phyloP scores from a whole-genome alignment of 1,140 invertebrate species.

The Lethrus apterus region DNA sequence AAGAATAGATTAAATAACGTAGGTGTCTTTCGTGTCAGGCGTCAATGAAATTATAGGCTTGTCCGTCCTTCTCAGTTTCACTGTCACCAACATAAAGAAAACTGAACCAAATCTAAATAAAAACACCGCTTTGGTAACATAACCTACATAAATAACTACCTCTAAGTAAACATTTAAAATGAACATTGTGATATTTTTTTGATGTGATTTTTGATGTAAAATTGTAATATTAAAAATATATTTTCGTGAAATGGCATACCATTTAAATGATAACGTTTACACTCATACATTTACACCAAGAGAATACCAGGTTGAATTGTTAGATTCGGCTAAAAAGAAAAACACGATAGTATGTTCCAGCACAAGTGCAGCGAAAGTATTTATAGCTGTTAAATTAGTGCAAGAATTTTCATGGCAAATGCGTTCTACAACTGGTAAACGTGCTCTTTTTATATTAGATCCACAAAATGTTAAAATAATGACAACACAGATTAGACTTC shows the following conservation, averaged over 20 bases:
- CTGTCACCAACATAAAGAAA: too few species aligned
- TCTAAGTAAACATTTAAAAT: not conserved
- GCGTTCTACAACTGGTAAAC: conserved; percentile 39
- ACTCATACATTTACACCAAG: conserved; percentile 64
- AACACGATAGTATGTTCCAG: conserved; percentile 83
- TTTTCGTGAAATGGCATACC: conserved; percentile 52
- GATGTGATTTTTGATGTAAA: conserved; percentile 10
- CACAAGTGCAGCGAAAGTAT: conserved; percentile 76
- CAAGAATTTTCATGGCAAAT: conserved; percentile 60
- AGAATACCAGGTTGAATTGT: conserved; percentile 74
- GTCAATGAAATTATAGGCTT: too few species aligned
- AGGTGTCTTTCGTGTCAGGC: too few species aligned
- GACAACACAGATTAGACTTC: conserved; percentile 41
- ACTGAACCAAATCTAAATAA: too few species aligned
- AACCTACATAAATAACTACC: conserved; percentile 12
- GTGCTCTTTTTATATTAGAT: conserved; percentile 36
- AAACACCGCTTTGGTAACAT: not conserved
- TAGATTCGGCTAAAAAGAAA: conserved; percentile 66
- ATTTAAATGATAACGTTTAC: conserved; percentile 56
- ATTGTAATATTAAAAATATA: too few species aligned
- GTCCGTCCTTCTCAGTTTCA: too few species aligned
- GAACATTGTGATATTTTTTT: conserved; percentile 8
- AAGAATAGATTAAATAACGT: too few species aligned
- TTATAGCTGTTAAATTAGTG: conserved; percentile 81
- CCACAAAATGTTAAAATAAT: conserved; percentile 48